Conservation (phyloP, 2,888 invertebrate species). For the Oligia strigilis region DNA sequence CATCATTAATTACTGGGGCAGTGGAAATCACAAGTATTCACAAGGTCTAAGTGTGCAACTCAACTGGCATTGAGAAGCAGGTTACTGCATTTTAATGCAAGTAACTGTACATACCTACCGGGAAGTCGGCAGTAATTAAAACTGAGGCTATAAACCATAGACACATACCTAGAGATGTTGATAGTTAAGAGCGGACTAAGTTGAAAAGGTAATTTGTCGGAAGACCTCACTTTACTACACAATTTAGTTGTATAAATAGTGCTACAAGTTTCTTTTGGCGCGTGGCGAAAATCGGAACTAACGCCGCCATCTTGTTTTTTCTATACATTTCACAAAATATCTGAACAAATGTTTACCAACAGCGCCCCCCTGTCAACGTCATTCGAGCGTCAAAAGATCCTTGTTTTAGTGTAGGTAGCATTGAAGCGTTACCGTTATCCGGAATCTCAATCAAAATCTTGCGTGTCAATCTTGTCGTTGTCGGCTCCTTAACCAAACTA, state of each 20-base stretch:
- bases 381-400: neutral
- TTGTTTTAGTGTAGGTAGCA: neutral
- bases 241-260: neutral
- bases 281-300: neutral
- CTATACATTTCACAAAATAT: neutral
- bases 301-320: neutral
- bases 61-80: conserved; percentile 36
- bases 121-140: conserved; percentile 51
- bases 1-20: neutral
- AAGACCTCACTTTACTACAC: neutral
- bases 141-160: conserved; percentile 35
- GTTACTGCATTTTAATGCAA: conserved; percentile 47
- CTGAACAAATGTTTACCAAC: neutral
- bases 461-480: too few relatives aligned
- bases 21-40: conserved; percentile 11
- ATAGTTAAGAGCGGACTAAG: neutral
- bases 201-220: conserved; percentile 8
- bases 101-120: conserved; percentile 23
- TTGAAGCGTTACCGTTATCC: neutral
- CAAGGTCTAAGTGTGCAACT: conserved; percentile 20
- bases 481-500: too few relatives aligned
- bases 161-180: conserved; percentile 13
- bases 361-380: neutral
- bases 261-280: neutral
- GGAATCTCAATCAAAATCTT: too few relatives aligned